Conservation (phyloP, 1,140 invertebrate species). For the Homalodisca vitripennis region DNA sequence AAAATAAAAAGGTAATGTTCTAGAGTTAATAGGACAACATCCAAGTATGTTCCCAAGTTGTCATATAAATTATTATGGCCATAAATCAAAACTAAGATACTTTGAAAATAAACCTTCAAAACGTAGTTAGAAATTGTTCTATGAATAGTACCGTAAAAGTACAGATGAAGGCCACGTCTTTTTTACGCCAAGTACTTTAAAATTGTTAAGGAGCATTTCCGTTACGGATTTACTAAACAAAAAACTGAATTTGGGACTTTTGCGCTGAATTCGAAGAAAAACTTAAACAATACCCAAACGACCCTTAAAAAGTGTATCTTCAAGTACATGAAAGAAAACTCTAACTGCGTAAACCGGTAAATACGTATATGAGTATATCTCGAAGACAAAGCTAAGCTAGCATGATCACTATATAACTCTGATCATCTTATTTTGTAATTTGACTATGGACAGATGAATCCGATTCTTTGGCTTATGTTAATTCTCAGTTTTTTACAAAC, state of each 20-base stretch:
- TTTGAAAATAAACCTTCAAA: constrained; percentile 29
- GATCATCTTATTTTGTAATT: constrained; percentile 33
- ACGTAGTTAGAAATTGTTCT: neutral
- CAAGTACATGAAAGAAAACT: constrained; percentile 29
- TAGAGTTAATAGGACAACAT: constrained; percentile 7
- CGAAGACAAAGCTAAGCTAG: constrained; percentile 1
- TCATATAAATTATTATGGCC: constrained; percentile 10
- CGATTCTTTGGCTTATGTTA: constrained; percentile 29
- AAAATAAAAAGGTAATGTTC: constrained; percentile 25
- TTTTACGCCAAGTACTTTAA: constrained; percentile 17
- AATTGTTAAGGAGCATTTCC: constrained; percentile 5
- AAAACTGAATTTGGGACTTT: constrained; percentile 31
- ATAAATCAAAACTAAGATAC: constrained; percentile 23
- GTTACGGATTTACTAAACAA: constrained; percentile 13
- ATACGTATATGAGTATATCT: constrained; percentile 22
- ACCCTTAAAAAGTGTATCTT: constrained; percentile 28
- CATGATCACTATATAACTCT: no score
- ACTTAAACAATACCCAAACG: constrained; percentile 19
- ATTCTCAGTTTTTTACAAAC: constrained; percentile 33
- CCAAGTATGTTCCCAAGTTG: constrained; percentile 6
- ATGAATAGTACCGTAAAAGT: neutral
- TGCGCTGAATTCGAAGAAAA: constrained; percentile 27
- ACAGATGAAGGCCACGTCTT: constrained; percentile 3
- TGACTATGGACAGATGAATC: constrained; percentile 35
- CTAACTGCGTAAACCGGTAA: constrained; percentile 17